Evolutionary conservation across 2,888 invertebrate species (phyloP).

Genomic region (Chrysolina americana): DNA sequence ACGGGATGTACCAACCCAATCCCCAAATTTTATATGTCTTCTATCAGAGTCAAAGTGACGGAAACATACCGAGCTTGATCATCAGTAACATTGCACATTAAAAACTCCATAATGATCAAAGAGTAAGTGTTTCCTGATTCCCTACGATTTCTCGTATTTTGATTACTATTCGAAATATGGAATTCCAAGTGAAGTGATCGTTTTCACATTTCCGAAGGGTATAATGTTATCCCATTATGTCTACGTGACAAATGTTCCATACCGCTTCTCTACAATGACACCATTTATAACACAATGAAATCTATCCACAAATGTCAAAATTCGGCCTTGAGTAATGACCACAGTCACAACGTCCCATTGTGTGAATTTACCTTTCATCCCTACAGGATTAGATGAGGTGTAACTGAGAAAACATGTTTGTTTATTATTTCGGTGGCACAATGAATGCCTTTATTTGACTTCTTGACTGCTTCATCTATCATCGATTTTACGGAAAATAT

Average conservation of each 20-base stretch:
- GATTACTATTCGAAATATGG: constrained; percentile 14
- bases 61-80: too few relatives aligned
- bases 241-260: constrained; percentile 41
- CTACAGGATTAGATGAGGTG: constrained; percentile 41
- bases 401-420: constrained; percentile 46
- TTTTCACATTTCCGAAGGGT: constrained; percentile 32
- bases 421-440: constrained; percentile 40
- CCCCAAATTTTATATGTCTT: too few relatives aligned
- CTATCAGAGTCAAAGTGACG: too few relatives aligned
- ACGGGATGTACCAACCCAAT: too few relatives aligned
- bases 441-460: constrained; percentile 32
- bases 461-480: constrained; percentile 31
- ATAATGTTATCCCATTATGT: constrained; percentile 41
- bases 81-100: not conserved
- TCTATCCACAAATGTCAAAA: constrained; percentile 65
- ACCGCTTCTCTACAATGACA: constrained; percentile 52
- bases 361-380: constrained; percentile 55
- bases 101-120: not conserved
- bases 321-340: constrained; percentile 64
- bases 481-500: constrained; percentile 19
- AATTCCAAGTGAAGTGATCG: constrained; percentile 26
- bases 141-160: constrained; percentile 19
- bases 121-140: not conserved
- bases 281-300: constrained; percentile 57
- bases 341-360: constrained; percentile 66